Conservation (phyloP, 2,797 vertebrate genomes). For the Scarus forsteni region DNA sequence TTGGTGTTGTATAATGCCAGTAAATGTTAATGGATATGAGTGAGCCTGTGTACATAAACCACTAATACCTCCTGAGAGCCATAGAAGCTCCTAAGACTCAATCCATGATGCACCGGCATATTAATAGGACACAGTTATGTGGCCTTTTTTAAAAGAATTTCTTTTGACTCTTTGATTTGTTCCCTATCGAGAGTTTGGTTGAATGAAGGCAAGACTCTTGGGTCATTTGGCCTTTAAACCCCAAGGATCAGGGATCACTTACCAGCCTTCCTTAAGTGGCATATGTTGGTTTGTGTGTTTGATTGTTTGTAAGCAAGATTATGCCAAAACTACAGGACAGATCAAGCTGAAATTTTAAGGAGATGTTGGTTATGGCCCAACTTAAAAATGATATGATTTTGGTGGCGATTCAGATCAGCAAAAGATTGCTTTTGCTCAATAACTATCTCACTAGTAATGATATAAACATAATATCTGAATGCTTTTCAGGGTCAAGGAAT, state of each 20-base stretch:
- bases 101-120: no score
- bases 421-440: no score
- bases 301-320: no score
- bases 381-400: no score
- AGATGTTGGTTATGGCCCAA: no score
- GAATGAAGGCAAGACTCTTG: slow-evolving; percentile 32
- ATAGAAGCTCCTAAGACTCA: neutral
- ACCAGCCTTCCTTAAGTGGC: slow-evolving; percentile 11
- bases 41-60: slow-evolving; percentile 24
- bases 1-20: slow-evolving; percentile 28
- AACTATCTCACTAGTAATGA: no score
- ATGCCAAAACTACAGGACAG: no score
- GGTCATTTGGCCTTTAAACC: slow-evolving; percentile 36
- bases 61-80: slow-evolving; percentile 2
- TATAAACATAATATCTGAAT: no score
- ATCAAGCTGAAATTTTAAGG: no score
- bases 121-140: neutral
- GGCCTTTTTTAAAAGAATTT: slow-evolving; percentile 2
- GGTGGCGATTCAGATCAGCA: no score
- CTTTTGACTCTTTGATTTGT: slow-evolving; percentile 21
- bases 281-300: no score
- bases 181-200: slow-evolving; percentile 24
- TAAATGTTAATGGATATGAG: slow-evolving; percentile 48
- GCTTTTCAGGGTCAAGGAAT: no score
- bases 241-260: slow-evolving; percentile 38